Evolutionary conservation across 2,113 vertebrate genomes (phyloP), one percentile per base, ranked within the genome.

Genomic region (Dissostichus mawsoni): DNA sequence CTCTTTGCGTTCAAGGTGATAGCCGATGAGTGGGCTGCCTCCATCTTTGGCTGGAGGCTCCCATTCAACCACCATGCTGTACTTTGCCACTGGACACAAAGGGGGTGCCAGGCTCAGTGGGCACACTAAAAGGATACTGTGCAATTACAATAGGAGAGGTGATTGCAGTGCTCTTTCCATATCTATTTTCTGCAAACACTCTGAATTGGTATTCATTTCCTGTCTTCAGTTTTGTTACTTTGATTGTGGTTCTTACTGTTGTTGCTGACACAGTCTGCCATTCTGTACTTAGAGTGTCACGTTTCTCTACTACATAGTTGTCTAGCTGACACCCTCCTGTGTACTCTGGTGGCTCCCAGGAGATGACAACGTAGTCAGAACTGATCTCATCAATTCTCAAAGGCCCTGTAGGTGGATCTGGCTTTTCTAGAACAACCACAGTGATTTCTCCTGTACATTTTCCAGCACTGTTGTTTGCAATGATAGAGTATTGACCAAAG

Each of bases 1-100:
- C 91, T 99, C 98, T 93, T 99, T 99, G 72, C 97, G 96, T 92
- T 99, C 98, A 78, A 99, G 94, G 87, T 99, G 96, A 91, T 99
- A 99, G 17, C 98, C 98, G 76, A 90, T 93, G 90, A 99, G 55
- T 85, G 94, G 96, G 82, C 97, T 99, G 77, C 98, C 98, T 85
- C 98, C 98, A 47, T 99, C 97, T 90, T 95, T 97, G 87, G 94
- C 93, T 73, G 98, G 98, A 78, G 97, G 96, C 73, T 97, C 93
- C 98, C 98, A 99, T 83, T 99, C 95, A 71, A 99, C 95, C 1
- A 96, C 90, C 98, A 99, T 99, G 84, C 96, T 95, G 79, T 99
- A 97, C 87, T 97, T 99, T 88, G 97, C 96, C 81, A 96, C 74
- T 74, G 89, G 96, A 96, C 74, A 97, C 96, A 93, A 95, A 96